A percentile compares a stretch with the other conserved stretches of the same genome.
Evolutionary conservation across 2,797 vertebrate genomes (phyloP).

Genomic region (Tadarida brasiliensis): DNA sequence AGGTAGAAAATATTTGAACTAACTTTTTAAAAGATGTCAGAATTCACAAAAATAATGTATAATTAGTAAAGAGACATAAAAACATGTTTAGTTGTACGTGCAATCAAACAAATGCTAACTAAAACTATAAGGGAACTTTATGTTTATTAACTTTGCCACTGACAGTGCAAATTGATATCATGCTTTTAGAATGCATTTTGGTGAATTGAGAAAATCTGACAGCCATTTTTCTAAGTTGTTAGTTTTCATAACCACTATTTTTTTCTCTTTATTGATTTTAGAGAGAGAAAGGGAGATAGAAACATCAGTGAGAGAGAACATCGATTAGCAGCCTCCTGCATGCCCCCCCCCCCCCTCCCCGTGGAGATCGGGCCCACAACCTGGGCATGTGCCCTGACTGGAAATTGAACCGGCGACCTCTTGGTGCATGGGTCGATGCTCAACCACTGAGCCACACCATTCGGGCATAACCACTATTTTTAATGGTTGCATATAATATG

Average conservation of each 20-base stretch:
- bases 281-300: no score
- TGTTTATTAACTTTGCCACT: conserved; percentile 29
- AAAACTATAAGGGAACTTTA: background rate
- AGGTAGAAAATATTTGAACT: background rate
- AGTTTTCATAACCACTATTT: background rate
- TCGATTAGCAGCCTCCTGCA: no score
- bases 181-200: background rate
- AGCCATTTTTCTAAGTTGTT: background rate
- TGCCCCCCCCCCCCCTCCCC: no score
- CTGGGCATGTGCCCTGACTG: no score
- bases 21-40: background rate
- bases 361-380: no score
- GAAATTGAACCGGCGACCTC: no score
- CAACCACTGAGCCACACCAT: no score
- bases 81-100: background rate
- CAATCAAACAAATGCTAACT: conserved; percentile 33
- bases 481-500: background rate
- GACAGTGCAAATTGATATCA: background rate
- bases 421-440: no score
- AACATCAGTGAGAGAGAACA: no score
- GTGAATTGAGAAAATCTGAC: background rate
- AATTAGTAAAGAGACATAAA: background rate
- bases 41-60: conserved; percentile 19
- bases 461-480: background rate
- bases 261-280: no score